phyloP scores from a whole-genome alignment of 2,797 vertebrate species.

The Huso huso region DNA sequence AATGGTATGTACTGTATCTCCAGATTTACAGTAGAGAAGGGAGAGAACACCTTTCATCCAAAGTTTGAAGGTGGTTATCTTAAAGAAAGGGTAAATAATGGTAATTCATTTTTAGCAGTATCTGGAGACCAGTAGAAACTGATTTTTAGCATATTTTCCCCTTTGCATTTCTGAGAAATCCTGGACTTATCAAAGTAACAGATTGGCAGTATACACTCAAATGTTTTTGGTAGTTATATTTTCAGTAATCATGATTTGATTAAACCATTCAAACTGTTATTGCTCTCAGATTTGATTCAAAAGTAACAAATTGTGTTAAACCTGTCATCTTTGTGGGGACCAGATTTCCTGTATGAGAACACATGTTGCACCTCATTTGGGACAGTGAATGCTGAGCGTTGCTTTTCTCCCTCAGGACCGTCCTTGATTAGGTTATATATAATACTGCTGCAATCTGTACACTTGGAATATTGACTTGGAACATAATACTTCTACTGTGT shows the following conservation, averaged over 20 bases:
- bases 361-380: slow-evolving; percentile 1
- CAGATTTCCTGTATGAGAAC: neutral
- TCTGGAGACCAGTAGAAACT: neutral
- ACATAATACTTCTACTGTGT: too few relatives aligned
- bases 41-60: too few relatives aligned
- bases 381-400: neutral
- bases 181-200: slow-evolving; percentile 1
- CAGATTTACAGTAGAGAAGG: too few relatives aligned
- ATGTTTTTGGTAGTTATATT: slow-evolving; percentile 2
- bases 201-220: slow-evolving; percentile 1
- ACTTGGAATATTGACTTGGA: neutral
- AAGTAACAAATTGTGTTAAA: slow-evolving; percentile 1
- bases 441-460: slow-evolving; percentile 3
- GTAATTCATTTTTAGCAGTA: slow-evolving; percentile 3
- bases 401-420: neutral
- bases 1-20: too few relatives aligned
- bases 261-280: neutral
- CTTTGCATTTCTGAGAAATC: neutral
- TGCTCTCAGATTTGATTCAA: neutral
- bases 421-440: slow-evolving; percentile 1
- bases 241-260: neutral
- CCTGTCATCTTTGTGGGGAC: neutral
- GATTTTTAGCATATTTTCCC: slow-evolving; percentile 8
- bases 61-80: slow-evolving; percentile 25
- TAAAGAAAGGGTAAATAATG: slow-evolving; percentile 12